A percentile compares a stretch with the other conserved stretches of the same genome.
These are phyloP conservation scores for Vombatus ursinus DNA, from an alignment of 2,113 vertebrate species.

Conservation along the genomic window DNA sequence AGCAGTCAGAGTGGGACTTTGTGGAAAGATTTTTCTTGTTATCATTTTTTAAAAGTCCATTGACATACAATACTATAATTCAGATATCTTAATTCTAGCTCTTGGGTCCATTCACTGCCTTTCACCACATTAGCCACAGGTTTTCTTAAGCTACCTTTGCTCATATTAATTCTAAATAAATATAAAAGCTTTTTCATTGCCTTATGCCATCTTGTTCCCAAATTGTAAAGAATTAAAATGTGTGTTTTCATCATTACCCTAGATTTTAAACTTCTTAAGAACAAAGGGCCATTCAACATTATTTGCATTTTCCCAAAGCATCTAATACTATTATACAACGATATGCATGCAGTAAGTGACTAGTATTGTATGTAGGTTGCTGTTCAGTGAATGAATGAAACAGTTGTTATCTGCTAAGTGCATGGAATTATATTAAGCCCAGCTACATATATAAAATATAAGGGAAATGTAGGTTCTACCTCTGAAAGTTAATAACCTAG, in stretches of 20 bases:
- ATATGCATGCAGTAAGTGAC: neutral
- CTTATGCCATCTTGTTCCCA: neutral
- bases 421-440: conserved; percentile 11
- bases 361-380: neutral
- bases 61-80: neutral
- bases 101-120: neutral
- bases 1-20: neutral
- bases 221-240: neutral
- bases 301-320: conserved; percentile 19
- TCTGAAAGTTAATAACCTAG: neutral
- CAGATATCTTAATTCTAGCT: neutral
- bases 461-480: neutral
- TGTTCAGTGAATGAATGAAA: conserved; percentile 34
- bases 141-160: conserved; percentile 32
- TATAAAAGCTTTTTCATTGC: conserved; percentile 34
- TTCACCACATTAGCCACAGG: neutral
- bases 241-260: neutral
- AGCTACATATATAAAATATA: conserved; percentile 11
- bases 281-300: neutral
- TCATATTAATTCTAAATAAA: conserved; percentile 47
- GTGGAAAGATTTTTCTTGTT: conserved; percentile 10
- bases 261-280: conserved; percentile 23
- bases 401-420: conserved; percentile 2
- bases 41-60: conserved; percentile 35
- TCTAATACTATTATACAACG: neutral